Conservation (phyloP, 2,888 invertebrate genomes). For the Dascillus cervinus region DNA sequence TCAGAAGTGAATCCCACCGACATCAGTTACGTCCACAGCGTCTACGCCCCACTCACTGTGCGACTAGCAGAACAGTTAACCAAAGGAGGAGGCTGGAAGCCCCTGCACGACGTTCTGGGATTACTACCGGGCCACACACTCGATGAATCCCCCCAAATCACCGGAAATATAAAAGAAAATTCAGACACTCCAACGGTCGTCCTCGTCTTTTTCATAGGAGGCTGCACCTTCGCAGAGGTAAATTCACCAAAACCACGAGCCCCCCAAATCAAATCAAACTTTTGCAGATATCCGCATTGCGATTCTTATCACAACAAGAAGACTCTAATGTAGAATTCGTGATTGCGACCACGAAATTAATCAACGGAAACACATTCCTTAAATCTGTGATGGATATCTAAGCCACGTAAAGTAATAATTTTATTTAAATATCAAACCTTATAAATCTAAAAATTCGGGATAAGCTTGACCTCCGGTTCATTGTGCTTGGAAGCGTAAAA, state of each 20-base stretch:
- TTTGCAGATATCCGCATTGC: slow-evolving; percentile 64
- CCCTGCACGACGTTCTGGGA: slow-evolving; percentile 75
- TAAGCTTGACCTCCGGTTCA: no score
- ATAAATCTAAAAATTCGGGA: no score
- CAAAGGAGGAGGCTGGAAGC: slow-evolving; percentile 68
- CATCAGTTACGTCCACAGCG: slow-evolving; percentile 85
- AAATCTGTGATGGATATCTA: slow-evolving; percentile 60
- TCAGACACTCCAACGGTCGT: slow-evolving; percentile 62
- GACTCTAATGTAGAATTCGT: slow-evolving; percentile 83
- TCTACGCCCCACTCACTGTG: slow-evolving; percentile 88
- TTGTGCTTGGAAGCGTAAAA: no score
- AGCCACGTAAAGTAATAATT: no score
- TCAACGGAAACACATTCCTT: slow-evolving; percentile 83
- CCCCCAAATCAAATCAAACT: no score
- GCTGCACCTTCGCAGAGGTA: slow-evolving; percentile 88
- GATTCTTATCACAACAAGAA: slow-evolving; percentile 68
- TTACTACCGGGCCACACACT: slow-evolving; percentile 64
- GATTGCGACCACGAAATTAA: slow-evolving; percentile 84
- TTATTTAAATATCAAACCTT: no score
- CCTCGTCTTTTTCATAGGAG: slow-evolving; percentile 93
- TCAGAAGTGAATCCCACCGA: slow-evolving; percentile 78
- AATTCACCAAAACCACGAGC: not conserved
- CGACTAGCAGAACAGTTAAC: slow-evolving; percentile 76
- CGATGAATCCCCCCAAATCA: slow-evolving; percentile 51
- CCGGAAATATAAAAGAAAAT: slow-evolving; percentile 34